Evolutionary conservation across 2,888 invertebrate species (phyloP), one percentile per base, ranked within the genome.

Genomic region (Eupithecia exiguata): DNA sequence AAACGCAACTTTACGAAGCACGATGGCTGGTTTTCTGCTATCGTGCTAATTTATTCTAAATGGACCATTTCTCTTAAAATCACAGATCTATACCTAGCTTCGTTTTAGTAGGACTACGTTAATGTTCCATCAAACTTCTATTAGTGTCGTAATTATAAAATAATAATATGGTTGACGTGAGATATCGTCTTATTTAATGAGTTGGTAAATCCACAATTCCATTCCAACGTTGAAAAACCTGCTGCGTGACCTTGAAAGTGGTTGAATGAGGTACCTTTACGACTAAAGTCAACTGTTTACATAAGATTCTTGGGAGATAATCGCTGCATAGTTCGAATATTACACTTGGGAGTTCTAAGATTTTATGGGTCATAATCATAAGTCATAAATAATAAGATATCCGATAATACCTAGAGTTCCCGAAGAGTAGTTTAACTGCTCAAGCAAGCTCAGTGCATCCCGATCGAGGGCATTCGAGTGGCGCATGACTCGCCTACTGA

Each of bases 401-500:
- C 78, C 80, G 78, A 83, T 84, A 83, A 82, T 81, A 79, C 77
- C 75, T 77, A 68, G 72, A 49, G 72, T 78, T 75, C 73, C 74
- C 63, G 75, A 79, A 74, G 84, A 76, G 71, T 36, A 12, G 18
- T 49, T 7, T 36, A 79, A 78, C 79, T 81, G 84, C 82, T 85
- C 88, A 83, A 79, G 81, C 87, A 84, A 86, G 88, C n/a, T n/a
- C 9, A n/a, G 87, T 87, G 84, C 84, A 88, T 89, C 88, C 85
- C 84, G 84, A 88, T 88, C 84, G 88, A 86, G 88, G 84, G 84
- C 87, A 84, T 80, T 87, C 86, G 86, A 90, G 89, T 89, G 87
- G 87, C 82, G 83, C 87, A 86, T 87, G 90, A 85, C 84, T 86
- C 84, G 89, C 86, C 86, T 89, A 84, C 87, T 90, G 88, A 91